Percentiles rank a stretch among this genome's conserved stretches.
Evolutionary conservation across 2,888 invertebrate species (phyloP).

Genomic region (Polyommatus iphigenia): DNA sequence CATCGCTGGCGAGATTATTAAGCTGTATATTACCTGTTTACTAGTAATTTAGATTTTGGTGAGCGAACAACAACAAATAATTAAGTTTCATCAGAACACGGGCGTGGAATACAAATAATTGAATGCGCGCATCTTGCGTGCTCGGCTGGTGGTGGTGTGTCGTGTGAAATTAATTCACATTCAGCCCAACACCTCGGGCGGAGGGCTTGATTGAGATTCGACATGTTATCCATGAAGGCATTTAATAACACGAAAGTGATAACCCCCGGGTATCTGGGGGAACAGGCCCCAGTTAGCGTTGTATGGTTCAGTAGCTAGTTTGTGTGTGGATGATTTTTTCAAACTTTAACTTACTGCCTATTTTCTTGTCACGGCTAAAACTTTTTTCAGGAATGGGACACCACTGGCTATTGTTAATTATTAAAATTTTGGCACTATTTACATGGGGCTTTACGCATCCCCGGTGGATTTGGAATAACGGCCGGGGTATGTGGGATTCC

Average conservation of each 20-base stretch:
- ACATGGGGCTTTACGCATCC: too few relatives aligned
- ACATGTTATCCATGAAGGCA: slow-evolving; percentile 69
- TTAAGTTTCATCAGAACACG: slow-evolving; percentile 21
- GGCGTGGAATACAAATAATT: slow-evolving; percentile 21
- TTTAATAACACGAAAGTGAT: slow-evolving; percentile 75
- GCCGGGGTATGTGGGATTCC: too few relatives aligned
- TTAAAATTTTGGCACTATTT: too few relatives aligned
- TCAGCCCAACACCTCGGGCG: slow-evolving; percentile 57
- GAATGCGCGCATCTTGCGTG: slow-evolving; percentile 15
- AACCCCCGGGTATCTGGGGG: slow-evolving; percentile 52
- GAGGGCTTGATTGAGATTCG: slow-evolving; percentile 66
- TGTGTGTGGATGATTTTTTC: not conserved
- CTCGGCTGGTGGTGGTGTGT: slow-evolving; percentile 37
- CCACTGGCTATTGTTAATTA: too few relatives aligned
- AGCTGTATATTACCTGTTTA: not conserved
- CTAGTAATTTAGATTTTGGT: slow-evolving; percentile 33
- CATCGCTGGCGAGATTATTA: not conserved
- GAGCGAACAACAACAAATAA: slow-evolving; percentile 6
- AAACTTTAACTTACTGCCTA: not conserved
- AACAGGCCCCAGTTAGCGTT: not conserved
- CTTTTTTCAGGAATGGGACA: too few relatives aligned
- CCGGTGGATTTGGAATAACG: too few relatives aligned
- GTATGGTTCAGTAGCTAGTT: not conserved
- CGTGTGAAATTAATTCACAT: slow-evolving; percentile 69
- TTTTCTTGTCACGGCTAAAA: too few relatives aligned